Evolutionary conservation across 2,797 vertebrate species (phyloP).

Genomic region (Enteromius thamalakanensis): DNA sequence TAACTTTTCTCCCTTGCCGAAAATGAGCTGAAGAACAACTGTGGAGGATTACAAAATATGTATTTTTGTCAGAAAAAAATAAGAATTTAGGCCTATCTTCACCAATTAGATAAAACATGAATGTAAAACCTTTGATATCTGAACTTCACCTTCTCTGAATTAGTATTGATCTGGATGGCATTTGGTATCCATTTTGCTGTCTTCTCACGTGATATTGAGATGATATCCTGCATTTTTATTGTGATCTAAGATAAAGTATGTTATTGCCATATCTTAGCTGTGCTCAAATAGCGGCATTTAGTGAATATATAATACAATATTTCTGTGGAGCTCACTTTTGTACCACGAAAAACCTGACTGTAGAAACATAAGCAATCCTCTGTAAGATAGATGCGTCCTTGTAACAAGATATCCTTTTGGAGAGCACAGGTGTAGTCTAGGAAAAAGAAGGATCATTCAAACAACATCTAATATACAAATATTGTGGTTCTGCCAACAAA

Average conservation of each 20-base stretch:
- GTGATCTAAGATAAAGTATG: conserved; percentile 77
- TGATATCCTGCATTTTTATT: conserved; percentile 85
- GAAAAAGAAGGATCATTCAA: conserved; percentile 13
- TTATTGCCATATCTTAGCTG: not conserved
- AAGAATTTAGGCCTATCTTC: not conserved
- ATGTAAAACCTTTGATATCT: not conserved
- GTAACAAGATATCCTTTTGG: conserved; percentile 92
- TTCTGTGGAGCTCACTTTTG: conserved; percentile 78
- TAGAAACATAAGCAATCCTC: conserved; percentile 94
- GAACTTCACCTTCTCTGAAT: conserved; percentile 84
- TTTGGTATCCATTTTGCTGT: conserved; percentile 92
- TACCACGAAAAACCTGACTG: conserved; percentile 94
- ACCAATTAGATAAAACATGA: not conserved
- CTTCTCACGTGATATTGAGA: conserved; percentile 88
- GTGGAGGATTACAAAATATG: conserved; percentile 21
- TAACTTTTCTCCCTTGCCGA: conserved; percentile 90
- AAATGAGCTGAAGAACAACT: conserved; percentile 95
- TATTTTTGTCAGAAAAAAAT: not conserved
- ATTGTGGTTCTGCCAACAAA: not conserved
- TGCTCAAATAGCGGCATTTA: not conserved
- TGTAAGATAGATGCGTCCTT: conserved; percentile 90
- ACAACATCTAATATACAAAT: conserved; percentile 25
- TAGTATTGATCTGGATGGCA: conserved; percentile 89
- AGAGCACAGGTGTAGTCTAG: conserved; percentile 92
- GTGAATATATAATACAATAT: not conserved